These are phyloP conservation scores for Syrista parreyssii DNA, from an alignment of 2,888 invertebrate species.

Conservation along the genomic window DNA sequence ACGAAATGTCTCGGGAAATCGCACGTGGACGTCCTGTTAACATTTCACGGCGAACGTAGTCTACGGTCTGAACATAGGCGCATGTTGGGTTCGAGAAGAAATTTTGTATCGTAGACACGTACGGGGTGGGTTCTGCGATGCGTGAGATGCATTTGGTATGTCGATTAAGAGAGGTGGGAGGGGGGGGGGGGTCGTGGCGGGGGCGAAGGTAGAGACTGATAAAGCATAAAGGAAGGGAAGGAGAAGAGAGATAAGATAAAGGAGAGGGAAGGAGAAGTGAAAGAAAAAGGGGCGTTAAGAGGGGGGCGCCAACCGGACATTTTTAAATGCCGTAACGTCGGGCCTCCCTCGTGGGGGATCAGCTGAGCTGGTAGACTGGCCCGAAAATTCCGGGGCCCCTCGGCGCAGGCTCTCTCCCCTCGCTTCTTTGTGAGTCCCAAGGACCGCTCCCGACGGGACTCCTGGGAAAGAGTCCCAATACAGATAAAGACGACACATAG, in stretches of 20 bases:
- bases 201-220: slow-evolving; percentile 5
- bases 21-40: not conserved
- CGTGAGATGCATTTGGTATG: slow-evolving; percentile 9
- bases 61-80: not conserved
- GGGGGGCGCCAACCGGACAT: slow-evolving; percentile 30
- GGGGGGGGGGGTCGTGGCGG: not conserved
- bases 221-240: not conserved
- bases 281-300: slow-evolving; percentile 10
- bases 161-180: slow-evolving; percentile 3
- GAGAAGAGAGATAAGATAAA: not conserved
- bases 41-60: not conserved
- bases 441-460: not conserved
- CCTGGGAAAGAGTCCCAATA: not conserved
- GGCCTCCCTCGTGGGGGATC: slow-evolving; percentile 19
- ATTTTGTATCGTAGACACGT: not conserved
- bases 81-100: not conserved
- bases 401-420: not conserved
- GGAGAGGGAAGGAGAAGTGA: slow-evolving; percentile 7
- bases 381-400: slow-evolving; percentile 8
- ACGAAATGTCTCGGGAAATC: not conserved
- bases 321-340: slow-evolving; percentile 36
- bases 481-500: not conserved
- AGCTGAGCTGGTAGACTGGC: slow-evolving; percentile 20
- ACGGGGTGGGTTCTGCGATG: not conserved
- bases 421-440: not conserved